Conservation (phyloP, 2,113 vertebrate species). For the Aix galericulata region DNA sequence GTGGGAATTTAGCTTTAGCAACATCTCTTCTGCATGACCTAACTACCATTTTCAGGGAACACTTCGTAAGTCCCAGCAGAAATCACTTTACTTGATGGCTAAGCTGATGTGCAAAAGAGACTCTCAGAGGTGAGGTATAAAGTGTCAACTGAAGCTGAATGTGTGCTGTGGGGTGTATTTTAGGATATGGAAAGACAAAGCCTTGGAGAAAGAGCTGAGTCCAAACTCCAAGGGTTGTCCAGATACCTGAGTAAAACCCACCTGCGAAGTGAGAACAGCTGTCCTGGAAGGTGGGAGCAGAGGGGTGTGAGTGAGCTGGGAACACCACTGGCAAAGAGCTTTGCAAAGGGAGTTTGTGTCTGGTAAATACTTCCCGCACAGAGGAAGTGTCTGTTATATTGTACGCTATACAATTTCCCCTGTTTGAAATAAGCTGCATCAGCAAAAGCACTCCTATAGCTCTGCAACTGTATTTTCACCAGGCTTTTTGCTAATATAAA, state of each 20-base stretch:
- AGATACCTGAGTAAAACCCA: neutral
- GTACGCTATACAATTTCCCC: neutral
- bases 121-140: neutral
- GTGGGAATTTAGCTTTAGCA: neutral
- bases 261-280: neutral
- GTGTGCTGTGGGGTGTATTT: rapidly evolving
- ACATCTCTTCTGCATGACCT: neutral
- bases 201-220: neutral
- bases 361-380: neutral
- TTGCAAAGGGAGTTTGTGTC: neutral
- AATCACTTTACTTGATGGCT: neutral
- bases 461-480: conserved; percentile 27
- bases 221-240: neutral
- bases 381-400: neutral
- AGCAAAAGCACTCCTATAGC: conserved; percentile 19
- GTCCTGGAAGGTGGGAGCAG: neutral
- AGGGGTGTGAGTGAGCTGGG: neutral
- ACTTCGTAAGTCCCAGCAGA: neutral
- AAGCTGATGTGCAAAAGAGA: neutral
- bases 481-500: conserved; percentile 40
- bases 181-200: neutral
- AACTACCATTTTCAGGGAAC: neutral
- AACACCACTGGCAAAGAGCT: neutral
- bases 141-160: neutral
- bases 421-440: conserved; percentile 40